phyloP scores from a whole-genome alignment of 2,888 invertebrate genomes.

The Physocephala rufipes region DNA sequence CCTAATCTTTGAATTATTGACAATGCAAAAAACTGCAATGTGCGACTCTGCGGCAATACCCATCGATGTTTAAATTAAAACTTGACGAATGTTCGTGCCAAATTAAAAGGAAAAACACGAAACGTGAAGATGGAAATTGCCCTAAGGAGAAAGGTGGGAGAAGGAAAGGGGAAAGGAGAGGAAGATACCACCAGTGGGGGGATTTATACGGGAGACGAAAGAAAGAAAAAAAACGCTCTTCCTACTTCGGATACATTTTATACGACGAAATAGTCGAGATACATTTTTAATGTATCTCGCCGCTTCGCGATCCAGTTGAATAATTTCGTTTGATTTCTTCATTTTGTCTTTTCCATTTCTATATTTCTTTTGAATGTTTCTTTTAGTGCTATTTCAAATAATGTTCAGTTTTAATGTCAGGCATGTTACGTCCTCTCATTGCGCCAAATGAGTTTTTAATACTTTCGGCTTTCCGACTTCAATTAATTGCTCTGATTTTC shows the following conservation, averaged over 20 bases:
- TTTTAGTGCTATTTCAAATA: constrained; percentile 14
- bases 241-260: not conserved
- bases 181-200: no score
- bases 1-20: constrained; percentile 24
- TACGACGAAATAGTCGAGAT: not conserved
- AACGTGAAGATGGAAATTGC: not conserved
- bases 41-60: constrained; percentile 8
- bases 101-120: no score
- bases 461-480: no score
- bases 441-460: not conserved
- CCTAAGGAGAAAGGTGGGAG: no score
- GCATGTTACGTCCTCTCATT: no score
- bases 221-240: not conserved
- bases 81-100: not conserved
- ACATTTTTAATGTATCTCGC: constrained; percentile 22
- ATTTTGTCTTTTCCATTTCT: not conserved
- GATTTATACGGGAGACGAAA: no score
- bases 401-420: constrained; percentile 9
- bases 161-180: no score
- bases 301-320: constrained; percentile 2
- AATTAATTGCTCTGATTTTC: no score
- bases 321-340: not conserved
- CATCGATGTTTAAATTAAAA: not conserved
- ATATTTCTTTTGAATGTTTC: constrained; percentile 5
- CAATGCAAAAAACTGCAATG: not conserved